phyloP scores from a whole-genome alignment of 2,888 invertebrate genomes.

The Nineta flava region DNA sequence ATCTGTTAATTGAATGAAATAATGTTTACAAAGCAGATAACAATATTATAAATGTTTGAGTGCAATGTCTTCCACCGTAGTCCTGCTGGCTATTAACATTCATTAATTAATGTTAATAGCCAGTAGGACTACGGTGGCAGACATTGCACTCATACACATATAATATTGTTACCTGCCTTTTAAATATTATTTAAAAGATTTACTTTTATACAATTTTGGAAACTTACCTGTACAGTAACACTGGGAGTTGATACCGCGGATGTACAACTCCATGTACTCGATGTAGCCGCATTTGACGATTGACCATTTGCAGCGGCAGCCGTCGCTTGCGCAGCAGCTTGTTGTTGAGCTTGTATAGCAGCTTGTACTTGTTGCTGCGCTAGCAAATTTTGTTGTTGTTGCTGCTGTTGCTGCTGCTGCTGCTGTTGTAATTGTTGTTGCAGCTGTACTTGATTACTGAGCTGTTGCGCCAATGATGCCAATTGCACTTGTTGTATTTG shows the following conservation, averaged over 20 bases:
- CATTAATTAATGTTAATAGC: too few relatives aligned
- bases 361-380: constrained; percentile 22
- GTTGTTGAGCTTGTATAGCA: constrained; percentile 23
- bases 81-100: too few relatives aligned
- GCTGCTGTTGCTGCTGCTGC: constrained; percentile 15
- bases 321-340: constrained; percentile 19
- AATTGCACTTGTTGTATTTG: constrained; percentile 84
- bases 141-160: too few relatives aligned
- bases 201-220: too few relatives aligned
- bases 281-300: constrained; percentile 16
- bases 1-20: too few relatives aligned
- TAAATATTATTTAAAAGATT: background rate
- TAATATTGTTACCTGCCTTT: too few relatives aligned
- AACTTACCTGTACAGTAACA: constrained; percentile 24
- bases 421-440: constrained; percentile 17
- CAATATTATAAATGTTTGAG: too few relatives aligned
- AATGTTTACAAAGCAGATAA: too few relatives aligned
- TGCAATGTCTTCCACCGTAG: too few relatives aligned
- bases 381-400: constrained; percentile 15
- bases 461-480: constrained; percentile 40
- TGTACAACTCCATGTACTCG: constrained; percentile 22
- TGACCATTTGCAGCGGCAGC: constrained; percentile 22
- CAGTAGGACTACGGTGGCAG: too few relatives aligned
- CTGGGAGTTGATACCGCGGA: constrained; percentile 25
- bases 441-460: constrained; percentile 23